These are phyloP conservation scores for Leuciscus waleckii DNA, from an alignment of 2,797 vertebrate genomes.

Conservation along the genomic window DNA sequence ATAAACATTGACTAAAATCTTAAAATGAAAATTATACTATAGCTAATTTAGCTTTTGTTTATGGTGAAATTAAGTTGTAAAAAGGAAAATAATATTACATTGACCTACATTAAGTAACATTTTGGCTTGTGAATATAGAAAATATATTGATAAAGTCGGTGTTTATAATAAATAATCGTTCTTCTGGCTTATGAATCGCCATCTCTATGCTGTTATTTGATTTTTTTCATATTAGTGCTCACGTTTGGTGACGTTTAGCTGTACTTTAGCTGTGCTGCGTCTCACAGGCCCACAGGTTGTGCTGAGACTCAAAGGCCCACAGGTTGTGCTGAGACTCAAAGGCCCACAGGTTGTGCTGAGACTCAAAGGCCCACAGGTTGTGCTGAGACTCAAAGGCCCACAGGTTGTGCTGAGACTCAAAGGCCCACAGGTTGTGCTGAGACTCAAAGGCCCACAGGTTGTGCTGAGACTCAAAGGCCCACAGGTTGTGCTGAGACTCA, in stretches of 20 bases:
- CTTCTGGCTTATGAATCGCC: not conserved
- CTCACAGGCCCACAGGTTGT: no score
- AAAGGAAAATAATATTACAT: not conserved
- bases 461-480: no score
- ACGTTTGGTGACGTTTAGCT: no score
- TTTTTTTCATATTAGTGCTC: not conserved
- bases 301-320: not conserved
- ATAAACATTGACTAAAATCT: not conserved
- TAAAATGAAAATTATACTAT: not conserved
- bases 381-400: no score
- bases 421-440: no score
- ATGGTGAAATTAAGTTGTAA: not conserved
- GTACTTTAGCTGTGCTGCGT: not conserved
- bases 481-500: no score
- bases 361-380: no score
- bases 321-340: no score
- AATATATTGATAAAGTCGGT: not conserved
- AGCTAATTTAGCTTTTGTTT: not conserved
- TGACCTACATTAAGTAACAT: not conserved
- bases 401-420: no score
- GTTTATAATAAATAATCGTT: not conserved
- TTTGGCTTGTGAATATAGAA: not conserved
- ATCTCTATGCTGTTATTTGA: not conserved
- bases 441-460: no score
- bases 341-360: no score